These are phyloP conservation scores for Naja naja DNA, from an alignment of 2,113 vertebrate genomes.

Conservation along the genomic window DNA sequence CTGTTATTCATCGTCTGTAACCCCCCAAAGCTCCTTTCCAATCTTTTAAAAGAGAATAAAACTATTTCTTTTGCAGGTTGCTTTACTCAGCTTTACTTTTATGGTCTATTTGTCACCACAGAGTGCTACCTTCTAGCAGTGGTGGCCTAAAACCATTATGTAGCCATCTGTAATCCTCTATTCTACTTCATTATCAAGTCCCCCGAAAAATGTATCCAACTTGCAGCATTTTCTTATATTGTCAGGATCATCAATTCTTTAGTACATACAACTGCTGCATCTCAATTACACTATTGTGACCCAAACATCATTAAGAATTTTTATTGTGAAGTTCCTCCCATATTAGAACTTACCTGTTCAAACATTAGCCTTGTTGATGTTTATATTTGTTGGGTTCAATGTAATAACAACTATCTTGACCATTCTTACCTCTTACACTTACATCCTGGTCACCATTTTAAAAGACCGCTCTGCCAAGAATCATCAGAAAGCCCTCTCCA, in stretches of 20 bases:
- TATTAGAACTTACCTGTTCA: conserved; percentile 12
- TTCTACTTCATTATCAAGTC: conserved; percentile 14
- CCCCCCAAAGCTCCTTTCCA: conserved; percentile 61
- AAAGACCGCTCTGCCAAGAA: not conserved
- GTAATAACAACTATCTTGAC: not conserved
- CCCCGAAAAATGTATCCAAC: not conserved
- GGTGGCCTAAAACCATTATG: conserved; percentile 7
- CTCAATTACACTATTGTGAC: conserved; percentile 15
- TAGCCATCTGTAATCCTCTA: not conserved
- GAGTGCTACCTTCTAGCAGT: conserved; percentile 22
- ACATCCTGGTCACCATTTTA: not conserved
- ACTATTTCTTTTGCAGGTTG: conserved; percentile 65
- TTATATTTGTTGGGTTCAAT: not conserved
- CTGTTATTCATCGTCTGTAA: conserved; percentile 58
- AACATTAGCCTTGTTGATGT: not conserved
- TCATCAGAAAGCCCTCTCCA: not conserved
- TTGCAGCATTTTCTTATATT: not conserved
- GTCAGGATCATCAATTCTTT: conserved; percentile 10
- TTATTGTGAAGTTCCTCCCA: conserved; percentile 1
- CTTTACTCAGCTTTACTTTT: conserved; percentile 69
- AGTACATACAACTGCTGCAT: not conserved
- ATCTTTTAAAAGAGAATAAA: conserved; percentile 48
- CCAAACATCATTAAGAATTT: not conserved
- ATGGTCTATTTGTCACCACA: conserved; percentile 44
- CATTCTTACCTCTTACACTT: not conserved